Evolutionary conservation across 2,888 invertebrate genomes (phyloP), one percentile per base, ranked within the genome.

Genomic region (Argyresthia goedartella): DNA sequence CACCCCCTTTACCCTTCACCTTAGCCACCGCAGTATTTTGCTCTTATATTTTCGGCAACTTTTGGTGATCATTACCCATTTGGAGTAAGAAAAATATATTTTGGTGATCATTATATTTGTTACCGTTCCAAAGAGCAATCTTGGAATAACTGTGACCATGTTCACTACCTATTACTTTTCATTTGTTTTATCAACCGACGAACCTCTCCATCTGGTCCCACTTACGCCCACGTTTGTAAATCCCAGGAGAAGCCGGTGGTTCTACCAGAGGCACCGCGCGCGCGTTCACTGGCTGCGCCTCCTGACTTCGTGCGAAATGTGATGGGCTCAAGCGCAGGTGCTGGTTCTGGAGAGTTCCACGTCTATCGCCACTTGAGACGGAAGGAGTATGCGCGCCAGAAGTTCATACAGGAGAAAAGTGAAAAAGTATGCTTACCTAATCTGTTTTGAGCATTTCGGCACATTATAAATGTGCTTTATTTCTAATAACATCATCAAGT

Each of bases 311-410:
- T 99, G 7, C 89, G 98, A 53, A 99, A 99, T 90, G 98, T 99
- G 2, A 99, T 99, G 97, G 99, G 99, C n/a, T 99, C 98, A 0
- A 97, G 98, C 86, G 99, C 99, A 34, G 99, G 99, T 14, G 99
- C 99, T 36, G 99, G 99, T 1, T 98, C 98, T 56, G 99, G 99
- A 8, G 99, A 99, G 78, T 99, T 99, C 80, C 99, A 99, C 77
- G 98, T 99, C 0, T 99, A 99, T 69, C 89, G 99, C 56, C 98
- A 99, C 80, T 89, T 99, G 45, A 86, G 99, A 49, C 88, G 99
- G 54, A 96, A 99, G 76, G 99, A 99, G 82, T 97, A 97, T 80
- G 96, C 98, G 0, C 88, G 99, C 53, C 96, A 98, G 72, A 97
- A 97, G 72, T 94, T 92, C 69, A 95, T 98, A 67, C 94, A 95